Percentiles rank a stretch among this genome's conserved stretches.
phyloP scores from a whole-genome alignment of 2,113 vertebrate genomes.

The Heloderma charlesbogerti region DNA sequence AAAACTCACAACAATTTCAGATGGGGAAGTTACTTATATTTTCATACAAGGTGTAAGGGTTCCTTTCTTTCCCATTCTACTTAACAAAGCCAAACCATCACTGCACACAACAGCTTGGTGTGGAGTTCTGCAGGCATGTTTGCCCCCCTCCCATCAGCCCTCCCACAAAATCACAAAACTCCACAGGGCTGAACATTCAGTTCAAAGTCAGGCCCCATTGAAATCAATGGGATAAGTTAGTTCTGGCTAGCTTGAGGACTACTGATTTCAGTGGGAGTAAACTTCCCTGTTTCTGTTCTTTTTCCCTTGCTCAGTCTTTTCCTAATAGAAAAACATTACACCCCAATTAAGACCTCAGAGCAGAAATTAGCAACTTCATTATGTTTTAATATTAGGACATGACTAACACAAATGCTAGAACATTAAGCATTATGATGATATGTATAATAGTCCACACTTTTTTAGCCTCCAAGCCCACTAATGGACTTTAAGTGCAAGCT shows the following conservation, averaged over 20 bases:
- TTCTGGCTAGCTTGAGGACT: not conserved
- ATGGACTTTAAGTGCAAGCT: not conserved
- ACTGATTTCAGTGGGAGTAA: not conserved
- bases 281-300: not conserved
- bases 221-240: not conserved
- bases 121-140: too few species aligned
- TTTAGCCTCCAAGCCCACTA: rapidly evolving
- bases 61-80: too few species aligned
- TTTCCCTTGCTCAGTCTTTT: not conserved
- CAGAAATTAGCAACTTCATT: not conserved
- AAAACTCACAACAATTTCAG: too few species aligned
- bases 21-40: too few species aligned
- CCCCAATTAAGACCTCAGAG: too few species aligned
- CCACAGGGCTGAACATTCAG: too few species aligned
- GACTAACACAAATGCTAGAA: not conserved
- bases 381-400: not conserved
- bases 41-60: too few species aligned
- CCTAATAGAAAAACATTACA: not conserved
- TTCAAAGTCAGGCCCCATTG: not conserved
- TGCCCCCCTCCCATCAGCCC: too few species aligned
- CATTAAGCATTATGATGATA: rapidly evolving
- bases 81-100: too few species aligned
- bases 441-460: not conserved
- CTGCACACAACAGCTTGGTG: too few species aligned
- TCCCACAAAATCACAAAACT: too few species aligned